Base-by-base conservation (phyloP, 2,113 vertebrate species). In the Nesogale talazaci region DNA sequence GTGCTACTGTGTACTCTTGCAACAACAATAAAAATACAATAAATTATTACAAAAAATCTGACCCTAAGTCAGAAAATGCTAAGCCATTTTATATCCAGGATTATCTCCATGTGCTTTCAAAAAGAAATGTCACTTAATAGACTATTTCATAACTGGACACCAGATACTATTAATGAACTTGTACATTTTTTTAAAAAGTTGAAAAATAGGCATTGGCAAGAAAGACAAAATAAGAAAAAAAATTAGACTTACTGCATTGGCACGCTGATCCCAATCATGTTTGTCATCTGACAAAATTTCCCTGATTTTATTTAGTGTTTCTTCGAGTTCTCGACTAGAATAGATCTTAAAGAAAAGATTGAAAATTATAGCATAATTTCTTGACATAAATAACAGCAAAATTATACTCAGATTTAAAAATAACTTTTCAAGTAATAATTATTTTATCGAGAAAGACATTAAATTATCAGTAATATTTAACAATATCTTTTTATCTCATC, bases 201-300 rank as follows among this genome's bases (percentile, higher is more conserved):
- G 5, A 86, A 65, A 80, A 67, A 90, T 31, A 56, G 92, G 90
- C 10, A 70, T 0, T 86, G 3, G 22, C 67, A 34, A 34, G 83
- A 3, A 86, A 1, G 42, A 46, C 92, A 61, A 83, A 6, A 22
- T 9, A 83, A 52, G 42, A 79, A 90, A 79, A 90, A 61, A 95
- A 36, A 10, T 36, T 84, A 3, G 67, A 92, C 96, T 97, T 98
- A 99, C 99, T 94, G 99, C 99, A 36, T 38, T 98, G 86, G 98
- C 97, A 97, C 99, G 98, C 90, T 99, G 99, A 98, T 99, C 99
- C 99, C 99, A 99, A 96, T 99, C 99, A 6, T 99, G 99, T 96
- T 99, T 99, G 98, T 99, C 99, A 95, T 99, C 99, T 15, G 99
- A 99, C 86, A 99, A 98, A 96, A 99, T 98, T 97, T 99, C 99